Conservation (phyloP, 2,888 invertebrate genomes). For the Diplolepis rosae region DNA sequence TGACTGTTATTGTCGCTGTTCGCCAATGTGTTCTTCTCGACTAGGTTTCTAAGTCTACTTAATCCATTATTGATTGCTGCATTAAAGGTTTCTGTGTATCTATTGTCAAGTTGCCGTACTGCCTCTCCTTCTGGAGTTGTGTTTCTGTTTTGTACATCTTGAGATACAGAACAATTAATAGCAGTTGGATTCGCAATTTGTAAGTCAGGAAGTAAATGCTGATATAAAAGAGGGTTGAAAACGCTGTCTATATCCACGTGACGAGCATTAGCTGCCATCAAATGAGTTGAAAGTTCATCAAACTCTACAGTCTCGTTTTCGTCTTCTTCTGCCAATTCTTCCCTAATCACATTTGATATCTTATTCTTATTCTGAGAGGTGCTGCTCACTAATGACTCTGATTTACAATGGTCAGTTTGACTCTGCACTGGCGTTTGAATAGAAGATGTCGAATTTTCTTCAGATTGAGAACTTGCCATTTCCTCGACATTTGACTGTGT, state of each 20-base stretch:
- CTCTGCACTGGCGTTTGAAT: constrained; percentile 33
- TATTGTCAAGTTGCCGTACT: constrained; percentile 61
- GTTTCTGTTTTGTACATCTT: constrained; percentile 38
- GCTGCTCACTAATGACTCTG: constrained; percentile 11
- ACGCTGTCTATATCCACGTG: constrained; percentile 62
- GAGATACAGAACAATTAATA: constrained; percentile 25
- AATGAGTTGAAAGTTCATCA: constrained; percentile 63
- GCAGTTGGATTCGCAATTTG: constrained; percentile 35
- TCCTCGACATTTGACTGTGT: background rate
- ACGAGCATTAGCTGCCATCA: constrained; percentile 65
- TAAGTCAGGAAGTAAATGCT: constrained; percentile 64
- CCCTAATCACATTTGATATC: constrained; percentile 63
- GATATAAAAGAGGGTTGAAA: constrained; percentile 68
- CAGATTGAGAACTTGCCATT: constrained; percentile 25
- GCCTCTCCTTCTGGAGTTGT: constrained; percentile 58
- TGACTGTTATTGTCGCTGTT: constrained; percentile 34
- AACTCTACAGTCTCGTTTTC: constrained; percentile 54
- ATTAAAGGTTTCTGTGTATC: constrained; percentile 62
- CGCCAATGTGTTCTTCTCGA: constrained; percentile 43
- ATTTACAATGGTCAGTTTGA: constrained; percentile 18
- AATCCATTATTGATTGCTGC: constrained; percentile 57
- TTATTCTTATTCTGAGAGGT: constrained; percentile 47
- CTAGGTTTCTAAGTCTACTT: constrained; percentile 52
- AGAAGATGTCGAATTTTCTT: constrained; percentile 20
- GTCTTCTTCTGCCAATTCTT: constrained; percentile 64